Evolutionary conservation across 2,888 invertebrate genomes (phyloP).

Genomic region (Drosophila borborema): DNA sequence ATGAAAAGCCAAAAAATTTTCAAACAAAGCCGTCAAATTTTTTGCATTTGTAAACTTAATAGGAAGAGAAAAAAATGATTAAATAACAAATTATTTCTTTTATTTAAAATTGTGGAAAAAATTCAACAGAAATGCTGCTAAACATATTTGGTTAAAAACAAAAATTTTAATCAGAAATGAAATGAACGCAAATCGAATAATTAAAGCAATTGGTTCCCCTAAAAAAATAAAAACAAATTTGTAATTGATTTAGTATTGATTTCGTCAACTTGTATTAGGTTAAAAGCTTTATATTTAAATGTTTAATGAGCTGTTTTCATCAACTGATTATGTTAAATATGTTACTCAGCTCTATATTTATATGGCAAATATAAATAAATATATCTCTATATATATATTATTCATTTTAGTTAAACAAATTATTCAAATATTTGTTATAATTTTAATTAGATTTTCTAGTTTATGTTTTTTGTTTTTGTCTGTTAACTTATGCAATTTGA

Average conservation of each 20-base stretch:
- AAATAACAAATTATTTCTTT: conserved; percentile 15
- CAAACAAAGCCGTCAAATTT: conserved; percentile 68
- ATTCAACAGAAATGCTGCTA: conserved; percentile 23
- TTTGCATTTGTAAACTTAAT: conserved; percentile 75
- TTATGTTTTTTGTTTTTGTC: conserved; percentile 75
- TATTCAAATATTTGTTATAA: conserved; percentile 49
- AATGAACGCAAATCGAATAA: conserved; percentile 28
- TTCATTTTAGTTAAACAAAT: conserved; percentile 10
- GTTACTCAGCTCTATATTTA: conserved; percentile 51
- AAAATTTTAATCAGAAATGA: background rate
- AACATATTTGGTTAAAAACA: background rate
- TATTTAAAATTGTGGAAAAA: conserved; percentile 7
- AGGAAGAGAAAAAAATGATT: conserved; percentile 26
- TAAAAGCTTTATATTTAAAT: conserved; percentile 71
- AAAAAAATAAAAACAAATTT: conserved; percentile 15
- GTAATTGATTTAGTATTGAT: conserved; percentile 55
- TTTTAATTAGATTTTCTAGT: conserved; percentile 56
- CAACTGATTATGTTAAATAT: conserved; percentile 78
- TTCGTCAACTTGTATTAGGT: conserved; percentile 73
- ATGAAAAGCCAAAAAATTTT: conserved; percentile 63
- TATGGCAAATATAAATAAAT: conserved; percentile 31
- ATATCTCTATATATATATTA: conserved; percentile 28
- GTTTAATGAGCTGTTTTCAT: conserved; percentile 49
- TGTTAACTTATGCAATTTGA: conserved; percentile 29
- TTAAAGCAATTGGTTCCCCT: conserved; percentile 20